Base-by-base conservation (phyloP, 2,113 vertebrate species). In the Rhinolophus ferrumequinum region DNA sequence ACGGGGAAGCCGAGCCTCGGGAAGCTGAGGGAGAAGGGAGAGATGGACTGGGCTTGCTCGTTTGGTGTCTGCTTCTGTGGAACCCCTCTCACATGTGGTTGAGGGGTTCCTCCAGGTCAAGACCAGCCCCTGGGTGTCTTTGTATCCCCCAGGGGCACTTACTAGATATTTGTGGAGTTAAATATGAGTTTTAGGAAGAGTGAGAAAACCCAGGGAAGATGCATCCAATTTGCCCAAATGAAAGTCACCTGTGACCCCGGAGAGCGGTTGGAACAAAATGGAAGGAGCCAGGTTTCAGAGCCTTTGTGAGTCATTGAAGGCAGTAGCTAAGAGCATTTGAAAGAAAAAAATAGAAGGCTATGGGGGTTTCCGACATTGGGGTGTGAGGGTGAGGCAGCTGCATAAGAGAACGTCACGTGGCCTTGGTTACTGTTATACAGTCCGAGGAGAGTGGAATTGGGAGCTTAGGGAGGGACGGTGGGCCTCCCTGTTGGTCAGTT, bases 11-110 rank as follows among this genome's bases (percentile, higher is more conserved):
- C 41, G 52, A 28, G 44, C 44, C 44, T 47, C 4, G 8, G 44
- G 38, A 44, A n/a, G 60, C 69, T 52, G 52, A n/a, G 44, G 58
- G 38, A 69, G 50, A 19, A 70, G 60, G 13, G 62, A 38, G 16
- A 2, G 3, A 7, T 1, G 41, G n/a, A 10, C 44, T 0, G 6
- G 28, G 26, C 30, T 47, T 6, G 3, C n/a, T 19, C 21, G 5
- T 54, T 76, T 33, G n/a, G 9, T 54, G 18, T 54, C 28, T 24
- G 54, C 2, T 2, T 56, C 19, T 54, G 1, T 47, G 41, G 41
- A 44, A 44, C 41, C 41, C 26, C 35, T 88, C n/a, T 64, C 54
- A 6, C 2, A 15, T 19, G 13, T 6, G 16, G 13, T 30, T 13
- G 21, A 26, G 67, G 19, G 16, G 33, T 62, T 60, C 41, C 52